Base-by-base conservation (phyloP, 30 jellyfish, hydroid and myxozoan genomes). In the Aurelia sp. region DNA sequence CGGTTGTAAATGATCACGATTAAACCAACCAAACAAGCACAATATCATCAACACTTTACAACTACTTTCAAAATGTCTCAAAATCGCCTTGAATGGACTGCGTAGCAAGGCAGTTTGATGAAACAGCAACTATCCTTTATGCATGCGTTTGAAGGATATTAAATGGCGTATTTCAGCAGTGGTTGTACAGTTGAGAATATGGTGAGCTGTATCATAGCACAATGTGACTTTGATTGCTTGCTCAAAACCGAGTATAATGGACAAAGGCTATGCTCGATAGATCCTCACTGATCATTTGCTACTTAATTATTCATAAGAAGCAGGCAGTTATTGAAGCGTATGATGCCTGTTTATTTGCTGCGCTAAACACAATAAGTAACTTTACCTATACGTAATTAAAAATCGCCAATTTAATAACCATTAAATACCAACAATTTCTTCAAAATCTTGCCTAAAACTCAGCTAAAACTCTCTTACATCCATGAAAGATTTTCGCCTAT, bases 301-400 rank as follows among this genome's bases (percentile, higher is more conserved):
- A 10, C 27, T 88, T 55, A 88, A 88, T 88, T 76, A 88, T 88
- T 84, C 89, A 88, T 79, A 58, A 88, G 88, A 53, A 53, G 82
- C 88, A 78, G 80, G 88, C 96, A 78, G 76, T 78, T 79, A 88
- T 71, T 78, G 96, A 88, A 88, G 96, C 96, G 90, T 88, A 72
- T 64, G 84, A 58, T 74, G 69, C 69, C 69, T 59, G 69, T 21
- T 21, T 59, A 59, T 59, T 59, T n/a, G 69, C 31, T 35, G 18
- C 71, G 70, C 64, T 81, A 81, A 64, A 62, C 84, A 81, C 68
- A 52, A 50, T 67, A 59, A 59, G 33, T 21, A 59, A 59, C 69
- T 18, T 44, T 44, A 44, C 55, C 55, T 13, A 44, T 44, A 44
- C 55, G 55, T 44, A 44, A 44, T 44, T 44, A 44, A 44, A 44